phyloP scores from a whole-genome alignment of 2,797 vertebrate species.

The Euphonia xanthogaster region DNA sequence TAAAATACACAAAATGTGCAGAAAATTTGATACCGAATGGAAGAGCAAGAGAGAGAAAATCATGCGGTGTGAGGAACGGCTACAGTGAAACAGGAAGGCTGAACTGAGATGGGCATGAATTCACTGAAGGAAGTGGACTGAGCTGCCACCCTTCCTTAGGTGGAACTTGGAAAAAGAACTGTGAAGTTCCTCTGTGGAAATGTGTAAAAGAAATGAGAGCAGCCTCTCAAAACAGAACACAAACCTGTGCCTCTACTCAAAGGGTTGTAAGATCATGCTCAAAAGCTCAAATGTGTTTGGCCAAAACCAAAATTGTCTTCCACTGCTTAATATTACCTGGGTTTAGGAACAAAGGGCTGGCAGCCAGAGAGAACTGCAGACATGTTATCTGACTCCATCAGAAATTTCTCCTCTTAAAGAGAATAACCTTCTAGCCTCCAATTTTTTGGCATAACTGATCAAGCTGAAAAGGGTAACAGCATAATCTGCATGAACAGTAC shows the following conservation, averaged over 20 bases:
- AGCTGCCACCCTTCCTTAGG: not conserved
- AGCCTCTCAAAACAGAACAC: not conserved
- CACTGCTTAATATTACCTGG: not conserved
- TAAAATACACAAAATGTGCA: not conserved
- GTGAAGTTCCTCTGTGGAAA: not conserved
- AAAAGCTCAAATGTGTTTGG: not conserved
- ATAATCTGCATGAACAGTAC: not conserved
- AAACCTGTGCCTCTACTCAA: not conserved
- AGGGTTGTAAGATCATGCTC: not conserved
- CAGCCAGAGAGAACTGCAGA: not conserved
- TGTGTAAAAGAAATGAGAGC: not conserved
- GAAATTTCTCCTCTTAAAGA: not conserved
- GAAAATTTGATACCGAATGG: not conserved
- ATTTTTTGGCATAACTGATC: not conserved
- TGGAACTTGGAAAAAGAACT: not conserved
- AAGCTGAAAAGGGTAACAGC: not conserved
- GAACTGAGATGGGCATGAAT: not conserved
- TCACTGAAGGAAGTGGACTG: not conserved
- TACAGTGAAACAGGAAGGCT: not conserved
- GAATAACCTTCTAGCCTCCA: not conserved
- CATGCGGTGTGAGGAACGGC: fast-evolving
- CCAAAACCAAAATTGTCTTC: not conserved
- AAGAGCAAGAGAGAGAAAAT: not conserved
- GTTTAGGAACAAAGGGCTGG: not conserved
- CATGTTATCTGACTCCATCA: not conserved